A percentile compares a stretch with the other conserved stretches of the same genome.
phyloP scores from a whole-genome alignment of 2,113 vertebrate species.

The Trachemys scripta region DNA sequence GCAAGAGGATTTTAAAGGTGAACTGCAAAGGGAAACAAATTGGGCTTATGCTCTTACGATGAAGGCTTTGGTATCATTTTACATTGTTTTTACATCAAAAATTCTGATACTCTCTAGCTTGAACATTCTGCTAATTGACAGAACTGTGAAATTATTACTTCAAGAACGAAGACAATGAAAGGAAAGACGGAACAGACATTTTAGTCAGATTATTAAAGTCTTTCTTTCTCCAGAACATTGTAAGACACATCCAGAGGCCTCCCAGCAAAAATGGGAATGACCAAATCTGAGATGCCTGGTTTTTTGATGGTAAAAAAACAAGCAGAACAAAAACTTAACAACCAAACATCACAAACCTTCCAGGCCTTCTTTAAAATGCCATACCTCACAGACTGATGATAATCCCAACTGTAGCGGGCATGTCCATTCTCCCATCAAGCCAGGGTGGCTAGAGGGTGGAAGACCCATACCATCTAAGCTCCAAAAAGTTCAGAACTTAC shows the following conservation, averaged over 20 bases:
- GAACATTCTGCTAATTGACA: neutral
- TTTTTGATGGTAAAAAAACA: neutral
- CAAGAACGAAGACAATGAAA: neutral
- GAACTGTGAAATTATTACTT: neutral
- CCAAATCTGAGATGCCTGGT: neutral
- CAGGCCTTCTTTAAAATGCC: neutral
- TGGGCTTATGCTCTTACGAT: neutral
- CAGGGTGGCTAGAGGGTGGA: neutral
- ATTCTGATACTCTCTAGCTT: neutral
- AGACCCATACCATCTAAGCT: too few species aligned
- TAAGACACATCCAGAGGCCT: neutral
- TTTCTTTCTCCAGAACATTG: too few species aligned
- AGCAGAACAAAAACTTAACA: neutral
- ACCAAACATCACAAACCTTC: neutral
- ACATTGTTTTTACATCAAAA: neutral
- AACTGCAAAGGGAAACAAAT: neutral
- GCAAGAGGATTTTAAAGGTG: neutral
- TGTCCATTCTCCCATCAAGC: neutral
- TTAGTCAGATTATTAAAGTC: neutral
- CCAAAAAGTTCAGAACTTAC: too few species aligned
- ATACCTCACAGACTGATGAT: neutral
- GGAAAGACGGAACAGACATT: neutral
- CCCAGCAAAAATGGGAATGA: neutral
- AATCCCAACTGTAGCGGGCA: neutral
- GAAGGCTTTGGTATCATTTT: neutral